A percentile compares a stretch with the other conserved stretches of the same genome.
These are phyloP conservation scores for Triplophysa yarkandensis DNA, from an alignment of 2,797 vertebrate species.

Conservation along the genomic window DNA sequence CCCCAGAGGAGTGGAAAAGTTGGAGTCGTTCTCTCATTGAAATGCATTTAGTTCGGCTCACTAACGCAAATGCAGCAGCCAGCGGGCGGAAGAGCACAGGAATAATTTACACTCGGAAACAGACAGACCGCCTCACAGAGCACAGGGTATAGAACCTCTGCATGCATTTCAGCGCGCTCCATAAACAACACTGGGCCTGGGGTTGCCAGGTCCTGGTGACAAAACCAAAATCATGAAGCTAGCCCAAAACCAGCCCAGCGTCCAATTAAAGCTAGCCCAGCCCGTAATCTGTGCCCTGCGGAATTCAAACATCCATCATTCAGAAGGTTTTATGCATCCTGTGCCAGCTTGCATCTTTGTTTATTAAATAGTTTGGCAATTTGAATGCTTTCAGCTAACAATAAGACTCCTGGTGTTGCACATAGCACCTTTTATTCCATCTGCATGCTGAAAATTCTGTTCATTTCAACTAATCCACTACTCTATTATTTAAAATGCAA, in stretches of 20 bases:
- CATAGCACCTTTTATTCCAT: not conserved
- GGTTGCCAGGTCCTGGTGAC: constrained; percentile 3
- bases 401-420: not conserved
- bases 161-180: constrained; percentile 15
- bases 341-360: constrained; percentile 2
- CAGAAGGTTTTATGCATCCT: not conserved
- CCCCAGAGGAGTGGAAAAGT: constrained; percentile 23
- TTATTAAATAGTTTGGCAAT: constrained; percentile 9
- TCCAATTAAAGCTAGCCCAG: constrained; percentile 2
- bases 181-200: not conserved
- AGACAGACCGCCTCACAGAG: constrained; percentile 41
- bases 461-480: not conserved
- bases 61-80: constrained; percentile 44
- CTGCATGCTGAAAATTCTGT: not conserved
- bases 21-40: constrained; percentile 39
- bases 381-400: constrained; percentile 5
- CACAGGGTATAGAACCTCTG: constrained; percentile 17
- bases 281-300: constrained; percentile 2
- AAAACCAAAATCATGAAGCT: too few species aligned
- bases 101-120: constrained; percentile 52
- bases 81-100: constrained; percentile 50
- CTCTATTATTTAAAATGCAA: not conserved
- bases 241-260: not conserved
- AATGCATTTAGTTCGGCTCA: constrained; percentile 53
- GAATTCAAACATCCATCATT: not conserved